phyloP scores from a whole-genome alignment of 2,888 invertebrate species.

The Osedax frankpressi region DNA sequence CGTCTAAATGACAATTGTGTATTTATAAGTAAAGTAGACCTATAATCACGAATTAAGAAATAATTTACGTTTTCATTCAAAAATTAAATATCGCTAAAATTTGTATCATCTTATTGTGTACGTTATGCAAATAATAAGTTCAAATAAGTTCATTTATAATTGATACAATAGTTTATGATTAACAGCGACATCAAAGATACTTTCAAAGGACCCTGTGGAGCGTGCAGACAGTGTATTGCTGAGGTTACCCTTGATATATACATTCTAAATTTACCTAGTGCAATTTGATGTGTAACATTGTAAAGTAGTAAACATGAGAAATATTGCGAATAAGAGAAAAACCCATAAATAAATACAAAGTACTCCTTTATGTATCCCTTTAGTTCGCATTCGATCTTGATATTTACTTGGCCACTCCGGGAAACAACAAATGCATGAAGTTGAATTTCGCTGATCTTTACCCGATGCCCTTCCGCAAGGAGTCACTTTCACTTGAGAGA shows the following conservation, averaged over 20 bases:
- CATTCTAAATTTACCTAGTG: not conserved
- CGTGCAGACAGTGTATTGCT: slow-evolving; percentile 60
- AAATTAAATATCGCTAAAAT: no score
- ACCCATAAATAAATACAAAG: not conserved
- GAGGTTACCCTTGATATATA: slow-evolving; percentile 28
- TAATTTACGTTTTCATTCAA: no score
- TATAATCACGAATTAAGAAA: no score
- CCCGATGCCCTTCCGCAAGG: not conserved
- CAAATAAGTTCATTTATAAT: no score
- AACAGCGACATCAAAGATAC: slow-evolving; percentile 22
- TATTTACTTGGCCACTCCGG: not conserved
- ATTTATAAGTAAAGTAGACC: no score
- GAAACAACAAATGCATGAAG: not conserved
- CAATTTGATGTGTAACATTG: not conserved
- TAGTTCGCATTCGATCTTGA: not conserved
- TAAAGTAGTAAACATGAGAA: no score
- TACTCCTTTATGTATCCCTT: not conserved
- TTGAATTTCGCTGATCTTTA: not conserved
- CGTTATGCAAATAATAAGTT: no score
- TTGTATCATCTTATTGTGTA: no score
- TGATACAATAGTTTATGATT: no score
- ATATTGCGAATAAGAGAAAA: not conserved
- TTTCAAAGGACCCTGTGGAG: slow-evolving; percentile 60
- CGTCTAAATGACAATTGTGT: no score
- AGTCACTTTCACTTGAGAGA: not conserved